Evolutionary conservation across 2,888 invertebrate species (phyloP).

Genomic region (Caenorhabditis afra): DNA sequence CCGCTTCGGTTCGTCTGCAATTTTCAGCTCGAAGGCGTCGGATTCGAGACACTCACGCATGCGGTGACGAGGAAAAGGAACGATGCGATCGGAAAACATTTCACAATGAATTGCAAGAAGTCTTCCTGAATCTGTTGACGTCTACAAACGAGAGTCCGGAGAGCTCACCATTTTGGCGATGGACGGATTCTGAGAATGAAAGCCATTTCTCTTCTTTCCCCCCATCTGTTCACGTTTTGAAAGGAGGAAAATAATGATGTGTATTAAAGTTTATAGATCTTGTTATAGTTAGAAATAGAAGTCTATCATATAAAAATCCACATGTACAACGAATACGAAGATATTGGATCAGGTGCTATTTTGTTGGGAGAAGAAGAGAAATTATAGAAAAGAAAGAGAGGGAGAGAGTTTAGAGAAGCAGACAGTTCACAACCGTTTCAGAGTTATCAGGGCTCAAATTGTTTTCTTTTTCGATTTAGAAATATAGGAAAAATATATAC

Average conservation of each 20-base stretch:
- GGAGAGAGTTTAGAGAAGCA: slow-evolving; percentile 19
- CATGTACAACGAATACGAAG: slow-evolving; percentile 18
- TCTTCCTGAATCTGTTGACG: slow-evolving; percentile 13
- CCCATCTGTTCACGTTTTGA: not conserved
- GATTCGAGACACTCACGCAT: slow-evolving; percentile 23
- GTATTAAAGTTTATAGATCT: slow-evolving; percentile 32
- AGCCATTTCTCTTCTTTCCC: not conserved
- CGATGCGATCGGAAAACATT: slow-evolving; percentile 47
- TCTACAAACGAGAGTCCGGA: not conserved
- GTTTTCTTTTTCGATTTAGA: no score
- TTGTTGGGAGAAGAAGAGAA: not conserved
- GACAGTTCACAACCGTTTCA: slow-evolving; percentile 56
- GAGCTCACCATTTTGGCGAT: slow-evolving; percentile 26
- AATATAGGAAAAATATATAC: slow-evolving; percentile 17
- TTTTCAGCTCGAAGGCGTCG: not conserved
- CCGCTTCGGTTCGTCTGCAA: slow-evolving; percentile 1
- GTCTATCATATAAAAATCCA: slow-evolving; percentile 24
- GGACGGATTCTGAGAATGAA: not conserved
- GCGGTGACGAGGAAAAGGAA: slow-evolving; percentile 28
- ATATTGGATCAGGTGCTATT: not conserved
- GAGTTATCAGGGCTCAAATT: slow-evolving; percentile 34
- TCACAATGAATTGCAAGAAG: slow-evolving; percentile 43
- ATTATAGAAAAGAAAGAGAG: not conserved
- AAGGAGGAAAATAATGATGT: not conserved
- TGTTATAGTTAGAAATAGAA: slow-evolving; percentile 11